Conservation (phyloP, 2,888 invertebrate genomes). For the Isoperla grammatica region DNA sequence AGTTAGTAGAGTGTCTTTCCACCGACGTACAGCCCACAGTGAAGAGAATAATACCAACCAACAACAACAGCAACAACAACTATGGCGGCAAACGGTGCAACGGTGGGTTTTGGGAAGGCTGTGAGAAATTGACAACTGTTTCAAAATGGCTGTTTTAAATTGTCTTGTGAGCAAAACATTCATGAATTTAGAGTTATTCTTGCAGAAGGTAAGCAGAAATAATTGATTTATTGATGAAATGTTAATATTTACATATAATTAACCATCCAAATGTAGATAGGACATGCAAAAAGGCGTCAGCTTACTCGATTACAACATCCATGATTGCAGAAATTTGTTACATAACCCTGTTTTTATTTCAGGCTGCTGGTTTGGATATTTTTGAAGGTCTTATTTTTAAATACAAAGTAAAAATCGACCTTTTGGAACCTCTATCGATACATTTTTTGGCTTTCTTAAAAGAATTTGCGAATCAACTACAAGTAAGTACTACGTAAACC, state of each 20-base stretch:
- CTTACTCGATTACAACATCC: too few species aligned
- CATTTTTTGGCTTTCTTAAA: slow-evolving; percentile 23
- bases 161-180: slow-evolving; percentile 22
- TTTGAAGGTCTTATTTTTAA: slow-evolving; percentile 30
- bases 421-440: slow-evolving; percentile 19
- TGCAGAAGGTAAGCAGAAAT: slow-evolving; percentile 19
- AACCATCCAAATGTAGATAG: not conserved
- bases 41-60: too few species aligned
- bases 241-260: not conserved
- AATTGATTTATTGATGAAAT: not conserved
- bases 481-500: slow-evolving; percentile 24
- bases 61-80: too few species aligned
- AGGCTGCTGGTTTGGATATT: slow-evolving; percentile 29
- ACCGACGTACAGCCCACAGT: too few species aligned
- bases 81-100: too few species aligned
- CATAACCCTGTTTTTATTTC: not conserved
- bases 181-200: slow-evolving; percentile 23
- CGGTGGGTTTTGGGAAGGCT: too few species aligned
- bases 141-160: slow-evolving; percentile 19
- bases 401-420: slow-evolving; percentile 27
- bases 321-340: too few species aligned
- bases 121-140: too few species aligned
- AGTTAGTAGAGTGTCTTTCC: too few species aligned
- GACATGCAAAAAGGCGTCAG: too few species aligned
- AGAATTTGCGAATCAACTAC: slow-evolving; percentile 26